Evolutionary conservation across 2,888 invertebrate species (phyloP).

Genomic region (Phasia obesa): DNA sequence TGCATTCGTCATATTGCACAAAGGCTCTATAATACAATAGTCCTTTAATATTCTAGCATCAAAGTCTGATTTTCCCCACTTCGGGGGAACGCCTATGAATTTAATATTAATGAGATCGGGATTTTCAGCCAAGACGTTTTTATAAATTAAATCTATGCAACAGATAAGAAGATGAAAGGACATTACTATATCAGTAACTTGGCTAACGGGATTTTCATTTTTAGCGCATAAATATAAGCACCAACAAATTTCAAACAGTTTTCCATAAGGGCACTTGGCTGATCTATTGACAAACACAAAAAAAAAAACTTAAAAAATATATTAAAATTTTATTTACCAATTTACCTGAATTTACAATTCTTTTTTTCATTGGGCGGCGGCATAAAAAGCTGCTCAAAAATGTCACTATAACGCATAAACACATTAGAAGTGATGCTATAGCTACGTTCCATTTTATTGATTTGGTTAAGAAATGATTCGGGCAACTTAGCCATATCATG

Average conservation of each 20-base stretch:
- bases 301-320: conserved; percentile 1
- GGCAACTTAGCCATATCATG: conserved; percentile 95
- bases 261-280: conserved; percentile 90
- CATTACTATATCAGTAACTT: conserved; percentile 96
- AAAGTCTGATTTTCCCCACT: conserved; percentile 86
- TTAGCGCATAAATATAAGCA: conserved; percentile 94
- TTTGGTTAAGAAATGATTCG: conserved; percentile 90
- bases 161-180: conserved; percentile 96
- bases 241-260: conserved; percentile 97
- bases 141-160: conserved; percentile 94
- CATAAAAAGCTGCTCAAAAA: conserved; percentile 93
- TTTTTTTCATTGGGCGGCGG: conserved; percentile 83
- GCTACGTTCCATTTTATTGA: conserved; percentile 92
- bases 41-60: conserved; percentile 83
- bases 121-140: conserved; percentile 91
- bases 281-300: conserved; percentile 74
- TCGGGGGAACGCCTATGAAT: conserved; percentile 89
- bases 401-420: conserved; percentile 94
- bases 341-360: conserved; percentile 80
- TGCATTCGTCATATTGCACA: conserved; percentile 92
- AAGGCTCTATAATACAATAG: conserved; percentile 91
- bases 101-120: conserved; percentile 93
- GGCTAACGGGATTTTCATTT: conserved; percentile 90
- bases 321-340: background rate
- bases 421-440: conserved; percentile 97